Base-by-base conservation (phyloP, 2,113 vertebrate genomes). In the Mormyrus lacerda region DNA sequence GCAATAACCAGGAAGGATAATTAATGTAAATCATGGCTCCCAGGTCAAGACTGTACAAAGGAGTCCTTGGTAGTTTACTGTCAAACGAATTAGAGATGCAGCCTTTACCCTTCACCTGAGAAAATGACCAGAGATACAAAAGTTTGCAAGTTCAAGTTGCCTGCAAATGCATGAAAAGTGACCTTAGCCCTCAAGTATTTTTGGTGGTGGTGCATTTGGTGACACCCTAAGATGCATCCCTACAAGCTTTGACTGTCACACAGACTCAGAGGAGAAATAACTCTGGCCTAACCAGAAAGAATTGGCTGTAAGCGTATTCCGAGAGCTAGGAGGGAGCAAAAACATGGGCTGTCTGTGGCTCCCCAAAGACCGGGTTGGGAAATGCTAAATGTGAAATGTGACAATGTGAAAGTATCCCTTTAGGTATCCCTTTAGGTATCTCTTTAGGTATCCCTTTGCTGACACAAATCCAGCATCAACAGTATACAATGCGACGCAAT, bases 21-120 rank as follows among this genome's bases (percentile, higher is more conserved):
- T 86, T 85, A 19, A 50, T 48, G 83, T 73, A 85, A 87, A 65
- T 50, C 86, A 89, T 86, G 15, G 5, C 55, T 65, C 55, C n/a
- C 24, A 8, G 55, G 89, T 21, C 44, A 53, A 39, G 82, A n/a
- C 21, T 85, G 24, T 89, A 83, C 87, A 42, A 89, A 65, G 31
- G 19, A 58, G 44, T 76, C 10, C 21, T 86, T 47, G 9, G 45
- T 85, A 50, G 42, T 15, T 27, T n/a, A 90, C 89, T 89, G 86
- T 45, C 47, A 50, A 73, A 89, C 3, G 31, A 76, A 76, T 35
- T 19, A 7, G 15, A 76, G 15, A 42, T 39, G 17, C 6, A 76
- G 35, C 17, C 15, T 4, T 42, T 42, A 76, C 13, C 73, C 35
- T 35, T 39, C 73, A 76, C 31, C 73, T 76, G 35, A 42, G 35